Evolutionary conservation across 2,113 vertebrate genomes (phyloP).

Genomic region (Sinocyclocheilus rhinocerous): DNA sequence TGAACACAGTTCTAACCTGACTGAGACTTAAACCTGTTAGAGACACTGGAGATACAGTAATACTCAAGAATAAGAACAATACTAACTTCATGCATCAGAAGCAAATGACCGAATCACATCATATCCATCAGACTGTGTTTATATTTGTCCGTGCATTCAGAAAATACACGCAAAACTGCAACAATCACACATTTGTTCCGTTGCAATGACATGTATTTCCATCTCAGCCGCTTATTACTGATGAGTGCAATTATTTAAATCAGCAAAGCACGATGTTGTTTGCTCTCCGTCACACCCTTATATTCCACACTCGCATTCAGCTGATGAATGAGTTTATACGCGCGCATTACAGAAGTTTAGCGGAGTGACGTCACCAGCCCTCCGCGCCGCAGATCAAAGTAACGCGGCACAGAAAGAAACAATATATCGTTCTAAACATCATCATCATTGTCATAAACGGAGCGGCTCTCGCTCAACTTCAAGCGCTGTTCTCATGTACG

Average conservation of each 20-base stretch:
- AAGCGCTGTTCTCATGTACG: constrained; percentile 22
- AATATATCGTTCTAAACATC: not conserved
- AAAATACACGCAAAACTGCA: not conserved
- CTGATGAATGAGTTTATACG: not conserved
- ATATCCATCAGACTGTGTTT: not conserved
- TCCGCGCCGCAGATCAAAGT: constrained; percentile 17
- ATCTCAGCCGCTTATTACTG: not conserved
- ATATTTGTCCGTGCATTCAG: not conserved
- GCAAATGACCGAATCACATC: not conserved
- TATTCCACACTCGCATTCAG: not conserved
- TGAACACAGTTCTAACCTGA: too few relatives aligned
- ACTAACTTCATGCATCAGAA: not conserved
- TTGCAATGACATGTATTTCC: not conserved
- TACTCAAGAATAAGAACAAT: not conserved
- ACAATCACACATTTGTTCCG: not conserved
- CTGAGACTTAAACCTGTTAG: not conserved
- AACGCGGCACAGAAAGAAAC: constrained; percentile 2
- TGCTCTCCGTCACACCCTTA: not conserved
- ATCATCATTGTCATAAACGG: not conserved
- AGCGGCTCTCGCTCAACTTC: not conserved
- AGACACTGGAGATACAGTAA: not conserved
- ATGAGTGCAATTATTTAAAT: too few relatives aligned
- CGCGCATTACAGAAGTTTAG: constrained; percentile 40
- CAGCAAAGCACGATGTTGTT: not conserved
- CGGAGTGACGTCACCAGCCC: constrained; percentile 50